These are phyloP conservation scores for Napeogenes sylphis DNA, from an alignment of 2,888 invertebrate species.

Conservation along the genomic window DNA sequence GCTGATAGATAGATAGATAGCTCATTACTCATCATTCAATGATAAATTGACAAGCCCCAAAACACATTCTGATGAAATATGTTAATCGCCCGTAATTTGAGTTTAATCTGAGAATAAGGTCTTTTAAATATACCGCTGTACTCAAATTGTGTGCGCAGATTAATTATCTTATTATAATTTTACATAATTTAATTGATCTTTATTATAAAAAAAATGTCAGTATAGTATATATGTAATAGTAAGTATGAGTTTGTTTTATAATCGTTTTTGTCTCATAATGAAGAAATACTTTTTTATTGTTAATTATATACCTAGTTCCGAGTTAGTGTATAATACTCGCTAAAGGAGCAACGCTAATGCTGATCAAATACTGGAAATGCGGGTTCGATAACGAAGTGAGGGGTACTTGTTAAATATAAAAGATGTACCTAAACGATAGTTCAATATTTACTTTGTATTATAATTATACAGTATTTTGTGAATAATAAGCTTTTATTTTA, in stretches of 20 bases:
- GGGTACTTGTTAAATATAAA: not conserved
- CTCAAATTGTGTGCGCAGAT: not conserved
- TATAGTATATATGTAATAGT: too few relatives aligned
- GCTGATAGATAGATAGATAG: too few relatives aligned
- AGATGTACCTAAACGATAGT: not conserved
- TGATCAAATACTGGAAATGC: constrained; percentile 23
- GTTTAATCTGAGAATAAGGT: not conserved
- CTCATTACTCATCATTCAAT: not conserved
- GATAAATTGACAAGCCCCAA: not conserved
- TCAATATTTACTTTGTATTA: not conserved
- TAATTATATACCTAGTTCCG: not conserved
- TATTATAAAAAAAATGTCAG: too few relatives aligned
- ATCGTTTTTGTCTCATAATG: too few relatives aligned
- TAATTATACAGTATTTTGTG: not conserved
- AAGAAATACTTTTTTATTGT: too few relatives aligned
- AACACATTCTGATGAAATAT: not conserved
- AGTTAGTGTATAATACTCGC: not conserved
- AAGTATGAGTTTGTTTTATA: too few relatives aligned
- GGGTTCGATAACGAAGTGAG: constrained; percentile 13
- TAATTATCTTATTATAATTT: not conserved
- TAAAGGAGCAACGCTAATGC: constrained; percentile 15
- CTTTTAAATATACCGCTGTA: not conserved
- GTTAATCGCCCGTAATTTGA: not conserved
- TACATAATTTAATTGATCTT: not conserved
- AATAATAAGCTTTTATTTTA: not conserved